Base-by-base conservation (phyloP, 2,113 vertebrate species). In the Lamprotornis superbus region DNA sequence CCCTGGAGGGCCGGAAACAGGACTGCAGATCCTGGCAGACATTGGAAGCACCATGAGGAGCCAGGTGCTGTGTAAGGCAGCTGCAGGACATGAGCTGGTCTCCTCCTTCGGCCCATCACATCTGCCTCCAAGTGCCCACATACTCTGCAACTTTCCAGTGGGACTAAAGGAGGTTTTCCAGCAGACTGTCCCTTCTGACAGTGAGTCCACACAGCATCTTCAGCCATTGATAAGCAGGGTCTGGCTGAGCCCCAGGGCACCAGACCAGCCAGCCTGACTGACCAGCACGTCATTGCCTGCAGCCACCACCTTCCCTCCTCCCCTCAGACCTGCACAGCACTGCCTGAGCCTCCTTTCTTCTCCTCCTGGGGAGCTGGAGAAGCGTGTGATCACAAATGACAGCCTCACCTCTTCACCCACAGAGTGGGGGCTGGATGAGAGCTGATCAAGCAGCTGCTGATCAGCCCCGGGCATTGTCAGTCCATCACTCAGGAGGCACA, bases 321-420 rank as follows among this genome's bases (percentile, higher is more conserved):
- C 55, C 64, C 73, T 55, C 16, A 31, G 42, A 75, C 61, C 37
- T 0, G 0, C 60, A 65, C 50, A 52, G 91, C 79, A 50, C 20
- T 6, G 65, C 81, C 59, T 50, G 63, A 25, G 65, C 83, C 84
- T 95, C 88, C 78, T 16, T 23, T 8, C 37, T 35, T 5, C 67
- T 69, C 47, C 49, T 96, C 88, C 78, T 14, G 3, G 42, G 31
- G 46, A 87, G 40, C 47, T 16, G 30, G 71, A 91, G 92, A 47
- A 91, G 85, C 4, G 1, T 35, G 56, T 63, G 92, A 90, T 96
- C 42, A 77, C 42, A 47, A 20, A 60, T 22, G 73, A 96, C 87
- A 95, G 96, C 78, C 76, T 90, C 83, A 74, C 77, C 89, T 70
- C 94, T 84, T 75, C 95, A 80, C 78, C 65, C 89, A 35, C 1